Conservation (phyloP, 2,888 invertebrate genomes). For the Argyresthia albistria region DNA sequence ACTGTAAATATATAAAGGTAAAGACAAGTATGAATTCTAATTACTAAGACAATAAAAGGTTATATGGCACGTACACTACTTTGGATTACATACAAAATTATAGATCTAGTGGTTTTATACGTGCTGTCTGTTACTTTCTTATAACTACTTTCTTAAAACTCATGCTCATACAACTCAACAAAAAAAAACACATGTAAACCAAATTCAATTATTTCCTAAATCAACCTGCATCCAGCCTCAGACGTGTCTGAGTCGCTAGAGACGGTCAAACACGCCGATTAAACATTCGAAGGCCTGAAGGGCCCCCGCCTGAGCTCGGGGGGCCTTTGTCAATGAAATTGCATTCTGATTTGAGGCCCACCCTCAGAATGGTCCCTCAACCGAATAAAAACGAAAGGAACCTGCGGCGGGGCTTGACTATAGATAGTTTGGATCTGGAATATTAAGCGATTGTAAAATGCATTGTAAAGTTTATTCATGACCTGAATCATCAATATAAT, state of each 20-base stretch:
- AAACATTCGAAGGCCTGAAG: conserved; percentile 16
- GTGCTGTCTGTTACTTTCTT: too few species aligned
- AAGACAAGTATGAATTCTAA: too few species aligned
- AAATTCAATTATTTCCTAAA: neutral
- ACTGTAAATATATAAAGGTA: too few species aligned
- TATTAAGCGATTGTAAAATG: conserved; percentile 4
- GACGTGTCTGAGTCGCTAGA: neutral
- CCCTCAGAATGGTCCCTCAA: conserved; percentile 24
- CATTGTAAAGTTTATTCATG: neutral
- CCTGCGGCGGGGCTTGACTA: conserved; percentile 15
- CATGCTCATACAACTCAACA: too few species aligned
- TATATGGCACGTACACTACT: too few species aligned
- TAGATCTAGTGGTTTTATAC: too few species aligned
- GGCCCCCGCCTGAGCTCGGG: conserved; percentile 19
- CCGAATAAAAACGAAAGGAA: too few species aligned
- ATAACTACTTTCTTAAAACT: too few species aligned
- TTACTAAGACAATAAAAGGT: too few species aligned
- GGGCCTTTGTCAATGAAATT: conserved; percentile 54
- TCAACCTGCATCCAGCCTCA: neutral
- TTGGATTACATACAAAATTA: neutral
- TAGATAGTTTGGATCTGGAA: conserved; percentile 13
- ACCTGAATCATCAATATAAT: too few species aligned
- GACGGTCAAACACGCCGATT: conserved; percentile 29
- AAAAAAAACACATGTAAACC: neutral
- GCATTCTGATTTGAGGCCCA: conserved; percentile 35